Conservation (phyloP, 2,888 invertebrate species). For the Andricus quercusramuli region DNA sequence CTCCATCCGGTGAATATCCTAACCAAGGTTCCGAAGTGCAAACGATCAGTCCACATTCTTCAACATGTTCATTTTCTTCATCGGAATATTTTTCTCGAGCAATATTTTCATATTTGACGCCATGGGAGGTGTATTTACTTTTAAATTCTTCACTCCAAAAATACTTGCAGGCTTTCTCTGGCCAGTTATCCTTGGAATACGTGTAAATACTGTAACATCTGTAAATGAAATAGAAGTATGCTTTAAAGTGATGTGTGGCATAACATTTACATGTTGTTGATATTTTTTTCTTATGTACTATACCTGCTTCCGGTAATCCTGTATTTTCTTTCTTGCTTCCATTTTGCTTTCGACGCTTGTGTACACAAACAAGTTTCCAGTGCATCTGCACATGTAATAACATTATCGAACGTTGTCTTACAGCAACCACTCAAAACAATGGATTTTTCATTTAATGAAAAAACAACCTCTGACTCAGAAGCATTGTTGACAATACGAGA, state of each 20-base stretch:
- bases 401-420: no score
- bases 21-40: conserved; percentile 5
- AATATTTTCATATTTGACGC: neutral
- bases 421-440: no score
- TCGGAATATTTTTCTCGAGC: neutral
- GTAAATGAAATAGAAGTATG: neutral
- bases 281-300: neutral
- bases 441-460: no score
- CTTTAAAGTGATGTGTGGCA: neutral
- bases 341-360: neutral
- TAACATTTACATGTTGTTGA: conserved; percentile 23
- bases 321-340: conserved; percentile 30
- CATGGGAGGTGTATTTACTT: neutral
- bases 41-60: no score
- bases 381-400: no score
- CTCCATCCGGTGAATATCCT: conserved; percentile 42
- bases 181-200: conserved; percentile 37
- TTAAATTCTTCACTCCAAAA: conserved; percentile 34
- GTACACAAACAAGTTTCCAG: neutral
- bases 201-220: conserved; percentile 24
- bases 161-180: conserved; percentile 13
- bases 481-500: no score
- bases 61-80: no score
- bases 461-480: no score
- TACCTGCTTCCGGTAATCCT: conserved; percentile 41